Percentiles rank a stretch among this genome's conserved stretches.
Evolutionary conservation across 2,888 invertebrate genomes (phyloP).

Genomic region (Eupithecia exiguata): DNA sequence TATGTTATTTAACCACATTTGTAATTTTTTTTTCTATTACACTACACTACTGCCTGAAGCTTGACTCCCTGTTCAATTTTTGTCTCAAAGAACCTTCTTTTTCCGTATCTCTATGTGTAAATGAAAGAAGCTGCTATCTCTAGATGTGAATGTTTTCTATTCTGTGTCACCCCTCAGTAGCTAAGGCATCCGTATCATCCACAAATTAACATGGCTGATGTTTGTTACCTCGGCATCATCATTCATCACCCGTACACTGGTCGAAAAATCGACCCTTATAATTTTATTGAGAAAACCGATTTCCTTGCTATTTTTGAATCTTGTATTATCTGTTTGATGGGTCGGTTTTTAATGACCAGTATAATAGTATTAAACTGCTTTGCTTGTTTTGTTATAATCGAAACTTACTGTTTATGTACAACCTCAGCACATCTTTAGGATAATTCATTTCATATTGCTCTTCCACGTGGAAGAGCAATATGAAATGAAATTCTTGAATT

Average conservation of each 20-base stretch:
- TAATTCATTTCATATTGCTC: background rate
- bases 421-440: background rate
- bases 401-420: background rate
- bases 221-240: background rate
- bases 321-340: background rate
- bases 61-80: slow-evolving; percentile 15
- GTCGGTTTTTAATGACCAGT: background rate
- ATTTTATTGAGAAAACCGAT: background rate
- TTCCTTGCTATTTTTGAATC: background rate
- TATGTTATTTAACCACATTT: background rate
- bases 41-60: slow-evolving; percentile 19
- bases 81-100: slow-evolving; percentile 11
- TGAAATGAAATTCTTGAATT: background rate
- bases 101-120: background rate
- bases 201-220: background rate
- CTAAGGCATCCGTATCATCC: background rate
- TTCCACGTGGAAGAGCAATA: no score
- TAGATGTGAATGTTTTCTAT: slow-evolving; percentile 72
- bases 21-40: background rate
- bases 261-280: background rate
- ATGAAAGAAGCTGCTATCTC: slow-evolving; percentile 75
- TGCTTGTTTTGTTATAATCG: background rate
- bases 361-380: background rate
- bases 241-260: background rate
- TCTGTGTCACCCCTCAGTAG: slow-evolving; percentile 54